phyloP scores from a whole-genome alignment of 2,797 vertebrate genomes.

The Catostomus latipinnis region DNA sequence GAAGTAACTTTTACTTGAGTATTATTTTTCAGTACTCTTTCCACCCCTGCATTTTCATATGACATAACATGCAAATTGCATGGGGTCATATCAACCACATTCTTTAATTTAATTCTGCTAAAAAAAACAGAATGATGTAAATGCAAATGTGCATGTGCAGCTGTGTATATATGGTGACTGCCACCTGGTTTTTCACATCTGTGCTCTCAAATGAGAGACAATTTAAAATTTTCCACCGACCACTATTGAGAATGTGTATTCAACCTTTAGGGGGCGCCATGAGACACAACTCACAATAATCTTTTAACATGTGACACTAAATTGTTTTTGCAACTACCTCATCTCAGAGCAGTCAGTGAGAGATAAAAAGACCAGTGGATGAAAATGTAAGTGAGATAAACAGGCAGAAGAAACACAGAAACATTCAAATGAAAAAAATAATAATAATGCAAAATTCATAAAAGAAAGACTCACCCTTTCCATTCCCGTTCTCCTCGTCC shows the following conservation, averaged over 20 bases:
- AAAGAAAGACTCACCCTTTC: conserved; percentile 54
- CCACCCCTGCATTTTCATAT: conserved; percentile 3
- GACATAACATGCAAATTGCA: not conserved
- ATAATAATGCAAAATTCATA: not conserved
- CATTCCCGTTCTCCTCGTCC: conserved; percentile 65
- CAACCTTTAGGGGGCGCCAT: conserved; percentile 18
- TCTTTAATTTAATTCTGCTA: not conserved
- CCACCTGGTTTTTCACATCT: not conserved
- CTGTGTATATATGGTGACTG: not conserved
- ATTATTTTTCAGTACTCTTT: too few relatives aligned
- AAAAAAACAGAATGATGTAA: not conserved
- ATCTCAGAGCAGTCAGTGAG: not conserved
- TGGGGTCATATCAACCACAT: not conserved
- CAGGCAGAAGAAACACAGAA: not conserved
- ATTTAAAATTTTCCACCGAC: too few relatives aligned
- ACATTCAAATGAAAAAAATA: not conserved
- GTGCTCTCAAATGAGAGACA: too few relatives aligned
- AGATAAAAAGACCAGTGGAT: not conserved
- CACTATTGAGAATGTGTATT: not conserved
- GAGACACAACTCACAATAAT: not conserved
- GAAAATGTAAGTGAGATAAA: not conserved
- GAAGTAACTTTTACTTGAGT: too few relatives aligned
- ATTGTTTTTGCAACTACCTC: not conserved
- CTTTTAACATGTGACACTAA: not conserved
- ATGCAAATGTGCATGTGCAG: not conserved